Conservation (phyloP, 1,140 invertebrate species). For the Pteromalus puparum region DNA sequence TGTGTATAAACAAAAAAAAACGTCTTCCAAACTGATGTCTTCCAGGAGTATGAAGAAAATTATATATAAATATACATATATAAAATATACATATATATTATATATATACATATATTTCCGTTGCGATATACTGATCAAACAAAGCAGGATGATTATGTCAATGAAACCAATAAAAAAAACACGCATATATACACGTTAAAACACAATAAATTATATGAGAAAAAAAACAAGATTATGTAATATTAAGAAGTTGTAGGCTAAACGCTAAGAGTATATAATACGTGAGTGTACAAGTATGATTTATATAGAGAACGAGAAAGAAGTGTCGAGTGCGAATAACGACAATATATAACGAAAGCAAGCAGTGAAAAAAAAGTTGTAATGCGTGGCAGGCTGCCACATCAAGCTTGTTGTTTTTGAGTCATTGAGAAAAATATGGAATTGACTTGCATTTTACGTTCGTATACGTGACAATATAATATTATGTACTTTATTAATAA, state of each 20-base stretch:
- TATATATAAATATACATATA: conserved; percentile 46
- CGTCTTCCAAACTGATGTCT: conserved; percentile 17
- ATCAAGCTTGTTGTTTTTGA: neutral
- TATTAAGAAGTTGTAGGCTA: conserved; percentile 6
- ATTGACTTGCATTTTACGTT: neutral
- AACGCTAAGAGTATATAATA: neutral
- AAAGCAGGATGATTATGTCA: conserved; percentile 23
- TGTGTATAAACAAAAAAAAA: conserved; percentile 12
- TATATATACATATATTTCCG: conserved; percentile 12
- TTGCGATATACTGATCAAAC: conserved; percentile 21
- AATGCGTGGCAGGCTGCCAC: no score
- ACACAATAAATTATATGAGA: conserved; percentile 10
- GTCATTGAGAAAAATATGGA: neutral
- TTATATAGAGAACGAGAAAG: neutral
- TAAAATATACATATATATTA: conserved; percentile 32
- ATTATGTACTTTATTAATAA: no score
- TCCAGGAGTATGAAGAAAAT: conserved; percentile 31
- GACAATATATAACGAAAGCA: no score
- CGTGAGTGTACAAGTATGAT: conserved; percentile 14
- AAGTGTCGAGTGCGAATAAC: neutral
- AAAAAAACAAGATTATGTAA: neutral
- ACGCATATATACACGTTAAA: neutral
- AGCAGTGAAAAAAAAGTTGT: no score
- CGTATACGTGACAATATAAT: no score
- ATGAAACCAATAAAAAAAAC: conserved; percentile 4